Evolutionary conservation across 1,140 invertebrate genomes (phyloP), one percentile per base, ranked within the genome.

Genomic region (Zaprionus vittiger): DNA sequence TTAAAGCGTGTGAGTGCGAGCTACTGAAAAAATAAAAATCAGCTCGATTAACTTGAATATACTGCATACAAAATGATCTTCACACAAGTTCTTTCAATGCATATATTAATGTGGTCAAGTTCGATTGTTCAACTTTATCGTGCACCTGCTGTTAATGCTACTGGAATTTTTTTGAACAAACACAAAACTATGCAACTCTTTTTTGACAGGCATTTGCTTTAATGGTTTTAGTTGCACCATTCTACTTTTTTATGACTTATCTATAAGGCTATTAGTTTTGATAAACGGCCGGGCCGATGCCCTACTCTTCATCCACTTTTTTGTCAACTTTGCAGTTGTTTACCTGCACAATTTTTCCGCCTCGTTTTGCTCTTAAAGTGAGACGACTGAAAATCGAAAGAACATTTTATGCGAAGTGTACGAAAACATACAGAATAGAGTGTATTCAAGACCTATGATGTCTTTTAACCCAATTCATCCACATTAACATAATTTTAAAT

Each of bases 181-280:
- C 17, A 31, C 14, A 15, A 73, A 63, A 15, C n/a, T 67, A 20
- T 64, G 52, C 59, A 61, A 67, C 41, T 61, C 67, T 81, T 60
- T 57, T 69, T 69, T 61, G n/a, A 31, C 24, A 11, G 44, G 60
- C 61, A 74, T 68, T 78, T 24, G 22, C 37, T 73, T 67, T 73
- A 83, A 77, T 74, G 73, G 81, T 59, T 77, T 63, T 80, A 65
- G 64, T 78, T 76, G 80, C 52, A 55, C 52, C 24, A 57, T 62
- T 63, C 44, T 62, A 38, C 69, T 22, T 70, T 72, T 80, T 70
- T 84, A 70, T 54, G 49, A 49, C 57, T 78, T 84, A 84, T 84
- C 81, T 85, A 20, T 55, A 20, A 55, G 41, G 81, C 81, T 79
- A 84, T 85, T 81, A 84, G 74, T 74, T 83, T 85, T 84, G 78